Conservation (phyloP, 2,113 vertebrate genomes). For the Murina feae region DNA sequence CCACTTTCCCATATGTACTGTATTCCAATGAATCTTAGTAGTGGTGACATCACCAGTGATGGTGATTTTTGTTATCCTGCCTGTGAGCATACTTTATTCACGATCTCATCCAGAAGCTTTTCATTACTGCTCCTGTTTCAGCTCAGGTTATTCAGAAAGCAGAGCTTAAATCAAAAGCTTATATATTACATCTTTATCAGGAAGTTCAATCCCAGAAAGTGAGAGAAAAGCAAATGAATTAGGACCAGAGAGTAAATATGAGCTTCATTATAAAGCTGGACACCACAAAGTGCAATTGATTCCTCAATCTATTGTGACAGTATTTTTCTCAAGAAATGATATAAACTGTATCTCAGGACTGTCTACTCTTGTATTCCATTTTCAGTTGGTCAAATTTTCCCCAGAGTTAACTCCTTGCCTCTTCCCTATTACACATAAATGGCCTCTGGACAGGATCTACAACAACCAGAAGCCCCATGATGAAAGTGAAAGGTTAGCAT, state of each 20-base stretch:
- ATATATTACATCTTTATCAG: background rate
- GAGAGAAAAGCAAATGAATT: background rate
- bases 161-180: background rate
- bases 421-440: background rate
- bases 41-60: background rate
- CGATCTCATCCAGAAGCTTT: background rate
- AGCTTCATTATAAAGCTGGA: background rate
- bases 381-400: background rate
- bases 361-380: background rate
- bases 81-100: background rate
- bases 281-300: background rate
- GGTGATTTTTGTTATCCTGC: background rate
- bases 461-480: background rate
- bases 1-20: background rate
- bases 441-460: background rate
- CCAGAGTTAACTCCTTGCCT: background rate
- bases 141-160: background rate
- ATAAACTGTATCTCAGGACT: background rate
- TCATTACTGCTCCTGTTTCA: background rate
- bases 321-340: background rate
- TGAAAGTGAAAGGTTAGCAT: background rate
- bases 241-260: background rate
- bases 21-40: background rate
- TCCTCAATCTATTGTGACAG: background rate
- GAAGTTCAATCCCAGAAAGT: background rate